phyloP scores from a whole-genome alignment of 1,140 invertebrate genomes.

The Drosophila kanapiae region DNA sequence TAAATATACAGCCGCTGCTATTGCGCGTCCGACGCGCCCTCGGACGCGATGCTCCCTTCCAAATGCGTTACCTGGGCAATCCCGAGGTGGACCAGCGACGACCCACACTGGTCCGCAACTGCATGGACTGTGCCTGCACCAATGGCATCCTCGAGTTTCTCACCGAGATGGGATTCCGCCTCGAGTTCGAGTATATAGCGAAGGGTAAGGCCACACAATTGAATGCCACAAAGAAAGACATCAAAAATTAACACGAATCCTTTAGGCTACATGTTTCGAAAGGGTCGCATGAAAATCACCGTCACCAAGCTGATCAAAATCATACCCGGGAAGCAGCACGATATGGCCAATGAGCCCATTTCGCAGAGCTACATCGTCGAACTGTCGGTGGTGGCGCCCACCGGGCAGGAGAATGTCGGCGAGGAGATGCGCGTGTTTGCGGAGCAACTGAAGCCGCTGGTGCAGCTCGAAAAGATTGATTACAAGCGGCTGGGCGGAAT shows the following conservation, averaged over 20 bases:
- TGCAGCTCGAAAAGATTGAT: conserved; percentile 96
- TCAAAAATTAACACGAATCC: too few species aligned
- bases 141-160: conserved; percentile 96
- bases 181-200: conserved; percentile 97
- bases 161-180: conserved; percentile 94
- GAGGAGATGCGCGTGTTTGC: conserved; percentile 98
- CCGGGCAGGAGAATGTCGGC: conserved; percentile 96
- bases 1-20: conserved; percentile 86
- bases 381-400: conserved; percentile 95
- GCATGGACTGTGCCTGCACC: conserved; percentile 96
- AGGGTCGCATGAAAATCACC: conserved; percentile 98
- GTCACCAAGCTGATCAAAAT: conserved; percentile 98
- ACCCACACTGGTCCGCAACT: conserved; percentile 95
- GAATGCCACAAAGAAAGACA: too few species aligned
- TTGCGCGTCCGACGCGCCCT: conserved; percentile 92
- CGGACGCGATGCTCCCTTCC: conserved; percentile 91
- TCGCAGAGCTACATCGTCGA: conserved; percentile 98
- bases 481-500: conserved; percentile 91
- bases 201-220: conserved; percentile 87
- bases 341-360: conserved; percentile 91
- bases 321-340: conserved; percentile 89
- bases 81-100: conserved; percentile 95
- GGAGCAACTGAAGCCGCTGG: conserved; percentile 96
- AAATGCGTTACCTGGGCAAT: conserved; percentile 95
- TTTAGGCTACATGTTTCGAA: conserved; percentile 95